These are phyloP conservation scores for Bufotes viridis DNA, from an alignment of 2,797 vertebrate genomes.

Conservation along the genomic window DNA sequence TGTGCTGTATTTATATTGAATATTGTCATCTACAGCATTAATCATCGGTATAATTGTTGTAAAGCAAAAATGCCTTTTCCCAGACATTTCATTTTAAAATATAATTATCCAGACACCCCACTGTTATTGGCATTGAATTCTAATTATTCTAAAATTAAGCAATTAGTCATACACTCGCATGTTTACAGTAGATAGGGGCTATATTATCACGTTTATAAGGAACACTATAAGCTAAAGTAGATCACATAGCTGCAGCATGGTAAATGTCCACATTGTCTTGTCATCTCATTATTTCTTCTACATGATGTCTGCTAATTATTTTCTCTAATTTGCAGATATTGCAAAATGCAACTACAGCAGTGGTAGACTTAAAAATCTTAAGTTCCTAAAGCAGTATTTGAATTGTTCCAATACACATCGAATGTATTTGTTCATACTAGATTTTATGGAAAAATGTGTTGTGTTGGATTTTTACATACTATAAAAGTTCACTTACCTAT, in stretches of 20 bases:
- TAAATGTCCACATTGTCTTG: background rate
- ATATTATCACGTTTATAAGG: constrained; percentile 65
- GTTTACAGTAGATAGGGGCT: constrained; percentile 68
- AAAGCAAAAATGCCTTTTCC: constrained; percentile 73
- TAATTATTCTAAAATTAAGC: constrained; percentile 79
- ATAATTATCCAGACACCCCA: constrained; percentile 76
- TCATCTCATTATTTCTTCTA: background rate
- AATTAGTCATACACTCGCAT: constrained; percentile 75
- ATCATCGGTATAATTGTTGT: constrained; percentile 75
- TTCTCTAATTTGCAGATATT: background rate
- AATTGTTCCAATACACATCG: too few relatives aligned
- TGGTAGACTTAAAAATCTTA: too few relatives aligned
- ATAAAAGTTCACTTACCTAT: too few relatives aligned
- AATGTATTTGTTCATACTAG: too few relatives aligned
- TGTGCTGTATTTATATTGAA: constrained; percentile 74
- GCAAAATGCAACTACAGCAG: too few relatives aligned
- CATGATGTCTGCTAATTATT: background rate
- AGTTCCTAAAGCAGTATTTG: too few relatives aligned
- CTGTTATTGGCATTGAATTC: constrained; percentile 74
- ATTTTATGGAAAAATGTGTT: background rate
- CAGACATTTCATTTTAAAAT: constrained; percentile 75
- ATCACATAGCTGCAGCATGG: background rate
- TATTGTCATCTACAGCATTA: constrained; percentile 74
- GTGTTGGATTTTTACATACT: too few relatives aligned
- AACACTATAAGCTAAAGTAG: background rate